Evolutionary conservation across 2,888 invertebrate genomes (phyloP).

Genomic region (Leucania comma): DNA sequence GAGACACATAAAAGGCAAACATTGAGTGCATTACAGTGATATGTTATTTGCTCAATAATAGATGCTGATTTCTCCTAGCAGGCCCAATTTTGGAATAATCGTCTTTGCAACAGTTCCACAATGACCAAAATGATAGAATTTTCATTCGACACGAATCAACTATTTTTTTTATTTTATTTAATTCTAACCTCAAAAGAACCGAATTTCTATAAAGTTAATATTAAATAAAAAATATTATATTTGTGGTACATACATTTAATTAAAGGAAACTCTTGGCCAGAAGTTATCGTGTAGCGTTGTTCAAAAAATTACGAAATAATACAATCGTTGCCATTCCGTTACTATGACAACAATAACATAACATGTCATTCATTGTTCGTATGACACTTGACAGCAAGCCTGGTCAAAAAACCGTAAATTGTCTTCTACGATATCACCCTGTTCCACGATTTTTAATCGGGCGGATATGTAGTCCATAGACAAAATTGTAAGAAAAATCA

Average conservation of each 20-base stretch:
- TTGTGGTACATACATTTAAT: constrained; percentile 13
- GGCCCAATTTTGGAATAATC: background rate
- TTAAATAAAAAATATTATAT: background rate
- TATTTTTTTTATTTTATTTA: background rate
- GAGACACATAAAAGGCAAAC: too few relatives aligned
- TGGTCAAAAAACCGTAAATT: too few relatives aligned
- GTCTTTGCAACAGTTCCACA: too few relatives aligned
- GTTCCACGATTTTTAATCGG: background rate
- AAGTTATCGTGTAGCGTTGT: background rate
- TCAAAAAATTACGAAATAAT: background rate
- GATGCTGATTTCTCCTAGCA: background rate
- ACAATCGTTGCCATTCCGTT: constrained; percentile 17
- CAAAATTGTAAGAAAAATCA: background rate
- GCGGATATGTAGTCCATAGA: background rate
- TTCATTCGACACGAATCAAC: background rate
- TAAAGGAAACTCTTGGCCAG: background rate
- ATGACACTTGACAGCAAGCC: too few relatives aligned
- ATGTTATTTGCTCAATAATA: background rate
- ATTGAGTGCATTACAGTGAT: background rate
- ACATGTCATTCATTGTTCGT: too few relatives aligned
- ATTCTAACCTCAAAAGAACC: constrained; percentile 34
- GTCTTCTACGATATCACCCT: too few relatives aligned
- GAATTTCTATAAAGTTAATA: background rate
- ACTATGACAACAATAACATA: constrained; percentile 51
- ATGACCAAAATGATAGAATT: too few relatives aligned